Evolutionary conservation across 2,797 vertebrate species (phyloP).

Genomic region (Lates japonicus): DNA sequence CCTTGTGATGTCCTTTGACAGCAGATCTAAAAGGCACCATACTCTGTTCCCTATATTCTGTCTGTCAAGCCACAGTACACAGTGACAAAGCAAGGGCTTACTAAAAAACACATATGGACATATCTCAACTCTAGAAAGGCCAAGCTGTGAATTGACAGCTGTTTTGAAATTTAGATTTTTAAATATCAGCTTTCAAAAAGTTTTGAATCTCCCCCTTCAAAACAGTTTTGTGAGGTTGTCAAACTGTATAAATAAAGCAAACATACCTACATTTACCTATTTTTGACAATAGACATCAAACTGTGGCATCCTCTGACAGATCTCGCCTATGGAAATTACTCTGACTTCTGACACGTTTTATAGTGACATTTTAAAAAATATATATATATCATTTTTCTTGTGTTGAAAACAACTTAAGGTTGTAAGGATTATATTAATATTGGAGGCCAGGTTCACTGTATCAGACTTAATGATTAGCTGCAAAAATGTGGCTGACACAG

Average conservation of each 20-base stretch:
- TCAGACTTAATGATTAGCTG: background rate
- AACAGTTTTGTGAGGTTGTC: constrained; percentile 59
- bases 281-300: constrained; percentile 48
- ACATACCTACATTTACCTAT: constrained; percentile 44
- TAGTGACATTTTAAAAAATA: too few species aligned
- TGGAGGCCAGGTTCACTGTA: background rate
- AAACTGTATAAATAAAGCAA: constrained; percentile 45
- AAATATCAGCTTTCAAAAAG: constrained; percentile 57
- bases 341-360: background rate
- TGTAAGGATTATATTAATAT: background rate
- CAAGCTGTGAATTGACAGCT: constrained; percentile 64
- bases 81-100: constrained; percentile 40
- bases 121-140: constrained; percentile 39
- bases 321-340: constrained; percentile 23
- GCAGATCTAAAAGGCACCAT: constrained; percentile 64
- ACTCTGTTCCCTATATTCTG: constrained; percentile 54
- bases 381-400: too few species aligned
- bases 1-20: constrained; percentile 70
- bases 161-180: constrained; percentile 69
- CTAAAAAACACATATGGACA: constrained; percentile 37
- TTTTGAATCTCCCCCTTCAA: constrained; percentile 35
- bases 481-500: background rate
- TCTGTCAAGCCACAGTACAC: constrained; percentile 62
- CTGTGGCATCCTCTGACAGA: constrained; percentile 31
- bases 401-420: background rate